phyloP scores from a whole-genome alignment of 2,888 invertebrate genomes.

The Eulithis testata region DNA sequence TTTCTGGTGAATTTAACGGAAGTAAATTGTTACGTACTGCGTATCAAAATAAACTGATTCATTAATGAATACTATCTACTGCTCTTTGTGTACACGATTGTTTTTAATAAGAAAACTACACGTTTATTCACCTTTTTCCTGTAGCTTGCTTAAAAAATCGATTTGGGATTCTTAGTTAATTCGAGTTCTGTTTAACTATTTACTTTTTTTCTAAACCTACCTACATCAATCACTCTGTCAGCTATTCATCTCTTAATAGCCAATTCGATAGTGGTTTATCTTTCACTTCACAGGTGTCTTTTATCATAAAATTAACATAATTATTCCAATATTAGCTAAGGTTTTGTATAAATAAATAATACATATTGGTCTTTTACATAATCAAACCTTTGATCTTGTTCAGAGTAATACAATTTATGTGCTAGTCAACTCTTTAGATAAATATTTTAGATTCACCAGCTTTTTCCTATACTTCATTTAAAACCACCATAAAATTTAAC shows the following conservation, averaged over 20 bases:
- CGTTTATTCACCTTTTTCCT: background rate
- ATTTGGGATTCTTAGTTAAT: no score
- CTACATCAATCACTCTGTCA: no score
- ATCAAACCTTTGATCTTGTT: slow-evolving; percentile 35
- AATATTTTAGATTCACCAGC: no score
- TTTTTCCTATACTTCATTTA: no score
- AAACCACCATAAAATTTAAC: no score
- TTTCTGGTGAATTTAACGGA: slow-evolving; percentile 44
- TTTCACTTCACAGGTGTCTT: slow-evolving; percentile 33
- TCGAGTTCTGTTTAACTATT: no score
- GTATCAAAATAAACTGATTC: slow-evolving; percentile 53
- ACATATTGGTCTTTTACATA: slow-evolving; percentile 21
- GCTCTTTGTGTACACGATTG: slow-evolving; percentile 62
- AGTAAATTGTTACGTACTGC: slow-evolving; percentile 37
- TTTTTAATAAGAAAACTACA: slow-evolving; percentile 8
- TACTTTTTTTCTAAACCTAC: no score
- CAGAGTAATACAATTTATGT: background rate
- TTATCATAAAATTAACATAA: slow-evolving; percentile 32
- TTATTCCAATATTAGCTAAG: slow-evolving; percentile 19
- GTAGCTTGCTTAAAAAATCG: no score
- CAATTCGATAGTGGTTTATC: slow-evolving; percentile 17
- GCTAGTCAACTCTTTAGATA: background rate
- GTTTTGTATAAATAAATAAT: slow-evolving; percentile 14
- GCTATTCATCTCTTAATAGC: background rate
- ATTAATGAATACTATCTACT: slow-evolving; percentile 67